Evolutionary conservation across 2,113 vertebrate species (phyloP).

Genomic region (Lophochroa leadbeateri): DNA sequence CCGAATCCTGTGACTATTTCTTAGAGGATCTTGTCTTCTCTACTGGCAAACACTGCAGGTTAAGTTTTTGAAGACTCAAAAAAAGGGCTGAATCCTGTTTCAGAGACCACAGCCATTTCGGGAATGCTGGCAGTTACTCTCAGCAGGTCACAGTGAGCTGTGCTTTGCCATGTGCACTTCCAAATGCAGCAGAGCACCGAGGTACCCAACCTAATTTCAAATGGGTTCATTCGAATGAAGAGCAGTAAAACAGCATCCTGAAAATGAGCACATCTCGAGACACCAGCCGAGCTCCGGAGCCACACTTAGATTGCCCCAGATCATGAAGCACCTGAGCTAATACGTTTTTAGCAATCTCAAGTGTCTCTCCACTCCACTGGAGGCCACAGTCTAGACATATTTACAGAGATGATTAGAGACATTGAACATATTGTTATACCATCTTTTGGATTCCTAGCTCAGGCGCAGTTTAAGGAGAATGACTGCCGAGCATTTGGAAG

Average conservation of each 20-base stretch:
- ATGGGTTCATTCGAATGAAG: neutral
- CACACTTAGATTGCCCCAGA: constrained; percentile 1
- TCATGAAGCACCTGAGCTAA: neutral
- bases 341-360: constrained; percentile 1
- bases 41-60: neutral
- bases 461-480: neutral
- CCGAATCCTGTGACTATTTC: neutral
- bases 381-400: neutral
- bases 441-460: neutral
- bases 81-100: neutral
- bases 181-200: neutral
- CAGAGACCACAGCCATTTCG: accelerated
- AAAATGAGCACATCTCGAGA: neutral
- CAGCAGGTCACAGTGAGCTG: neutral
- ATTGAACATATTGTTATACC: neutral
- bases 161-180: neutral
- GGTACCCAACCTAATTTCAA: neutral
- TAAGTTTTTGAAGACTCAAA: neutral
- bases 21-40: neutral
- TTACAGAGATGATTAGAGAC: constrained; percentile 12
- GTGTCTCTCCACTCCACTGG: constrained; percentile 22
- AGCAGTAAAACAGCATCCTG: constrained; percentile 3
- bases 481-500: constrained; percentile 33
- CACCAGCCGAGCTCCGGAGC: neutral
- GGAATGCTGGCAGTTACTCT: neutral